Conservation (phyloP, 2,797 vertebrate genomes). For the Scarus forsteni region DNA sequence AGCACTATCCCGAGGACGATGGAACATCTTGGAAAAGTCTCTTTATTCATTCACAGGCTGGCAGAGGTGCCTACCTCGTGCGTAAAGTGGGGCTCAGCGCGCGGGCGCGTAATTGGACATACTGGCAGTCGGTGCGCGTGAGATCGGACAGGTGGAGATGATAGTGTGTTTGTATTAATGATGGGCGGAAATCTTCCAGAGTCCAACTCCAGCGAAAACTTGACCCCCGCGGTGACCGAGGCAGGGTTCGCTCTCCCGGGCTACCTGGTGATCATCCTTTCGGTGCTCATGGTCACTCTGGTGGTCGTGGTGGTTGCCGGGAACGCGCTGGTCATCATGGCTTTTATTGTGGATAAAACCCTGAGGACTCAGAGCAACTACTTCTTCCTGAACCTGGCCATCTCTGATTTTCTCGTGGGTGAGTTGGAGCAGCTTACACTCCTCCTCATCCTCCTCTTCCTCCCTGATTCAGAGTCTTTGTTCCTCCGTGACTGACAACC, state of each 20-base stretch:
- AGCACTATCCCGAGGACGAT: slow-evolving; percentile 25
- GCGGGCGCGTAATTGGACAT: slow-evolving; percentile 40
- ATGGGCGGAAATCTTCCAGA: slow-evolving; percentile 80
- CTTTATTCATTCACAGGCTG: slow-evolving; percentile 9
- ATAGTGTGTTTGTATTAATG: slow-evolving; percentile 46
- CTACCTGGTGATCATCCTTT: slow-evolving; percentile 80
- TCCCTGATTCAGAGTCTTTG: slow-evolving; percentile 38
- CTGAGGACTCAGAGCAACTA: slow-evolving; percentile 92
- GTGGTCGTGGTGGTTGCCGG: slow-evolving; percentile 88
- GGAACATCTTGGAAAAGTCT: slow-evolving; percentile 43
- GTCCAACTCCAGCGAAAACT: slow-evolving; percentile 81
- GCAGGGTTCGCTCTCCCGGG: slow-evolving; percentile 73
- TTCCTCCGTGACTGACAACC: slow-evolving; percentile 20
- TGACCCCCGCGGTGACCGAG: slow-evolving; percentile 71
- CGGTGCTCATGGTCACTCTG: slow-evolving; percentile 87
- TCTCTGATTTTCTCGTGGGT: slow-evolving; percentile 93
- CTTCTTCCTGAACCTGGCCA: slow-evolving; percentile 93
- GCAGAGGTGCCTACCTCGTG: slow-evolving; percentile 35
- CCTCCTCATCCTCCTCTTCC: not conserved
- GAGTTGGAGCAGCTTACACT: slow-evolving; percentile 66
- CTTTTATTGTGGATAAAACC: slow-evolving; percentile 91
- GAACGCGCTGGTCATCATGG: slow-evolving; percentile 91
- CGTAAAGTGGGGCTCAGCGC: slow-evolving; percentile 55
- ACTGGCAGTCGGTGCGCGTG: slow-evolving; percentile 22
- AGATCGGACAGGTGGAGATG: slow-evolving; percentile 50